Evolutionary conservation across 2,888 invertebrate genomes (phyloP), one percentile per base, ranked within the genome.

Genomic region (Trachelus iudaicus): DNA sequence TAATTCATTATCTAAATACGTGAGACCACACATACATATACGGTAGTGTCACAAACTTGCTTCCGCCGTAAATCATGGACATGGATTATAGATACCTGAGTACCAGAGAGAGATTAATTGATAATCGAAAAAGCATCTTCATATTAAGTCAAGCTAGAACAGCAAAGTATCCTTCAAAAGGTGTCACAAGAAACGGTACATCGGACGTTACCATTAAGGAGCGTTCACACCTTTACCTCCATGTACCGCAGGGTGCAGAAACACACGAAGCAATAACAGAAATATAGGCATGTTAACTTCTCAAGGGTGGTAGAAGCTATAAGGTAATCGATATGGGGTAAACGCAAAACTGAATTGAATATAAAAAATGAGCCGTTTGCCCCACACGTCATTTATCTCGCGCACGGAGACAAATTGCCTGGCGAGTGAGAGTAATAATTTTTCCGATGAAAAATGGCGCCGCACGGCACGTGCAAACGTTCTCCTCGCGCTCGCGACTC

Each of bases 361-460:
- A 56, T 71, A 71, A 71, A 71, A 71, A 71, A 71, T 33, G 31
- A 31, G 4, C 71, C 30, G 31, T 71, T 71, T 71, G 71, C 71
- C 13, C 71, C 71, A 71, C 31, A 71, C 71, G 33, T 76, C 34
- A 69, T 33, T 69, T 69, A 34, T 76, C 30, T 69, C 69, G 23
- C 4, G 31, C 30, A 34, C 56, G 69, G 33, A 68, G 31, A 69
- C 69, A 34, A 69, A 69, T n/a, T 71, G 40, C 56, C n/a, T 34
- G 73, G 40, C 34, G 34, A 56, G 77, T 77, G 73, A 68, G 71
- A 68, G 77, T 71, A 73, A 73, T 56, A 77, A 77, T 77, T 77
- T 56, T 77, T 77, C 77, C 40, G n/a, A 68, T 73, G 73, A 77
- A 77, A 77, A 77, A 77, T 73, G 71, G 31, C 33, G 71, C 31